Evolutionary conservation across 2,113 vertebrate genomes (phyloP), one percentile per base, ranked within the genome.

Genomic region (Cairina moschata): DNA sequence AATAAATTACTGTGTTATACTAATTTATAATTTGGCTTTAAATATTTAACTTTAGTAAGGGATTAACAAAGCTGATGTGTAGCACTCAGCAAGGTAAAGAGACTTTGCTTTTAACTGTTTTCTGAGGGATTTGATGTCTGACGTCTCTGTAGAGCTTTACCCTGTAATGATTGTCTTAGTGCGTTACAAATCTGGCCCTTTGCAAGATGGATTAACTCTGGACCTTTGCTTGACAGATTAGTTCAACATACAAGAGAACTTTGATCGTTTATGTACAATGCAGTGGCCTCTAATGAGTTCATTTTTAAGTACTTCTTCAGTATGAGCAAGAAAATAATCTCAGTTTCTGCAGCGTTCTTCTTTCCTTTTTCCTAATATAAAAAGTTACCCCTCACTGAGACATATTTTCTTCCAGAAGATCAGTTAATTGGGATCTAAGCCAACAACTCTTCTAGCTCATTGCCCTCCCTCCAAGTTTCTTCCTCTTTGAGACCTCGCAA

Each of bases 121-220:
- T 71, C 91, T 14, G 34, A 78, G 88, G 90, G 68, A 79, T 94
- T 88, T 71, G 83, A 3, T 48, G 72, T 32, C 55, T 67, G 71
- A 86, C 3, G 4, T 83, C 74, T 86, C 85, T 56, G 71, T 48
- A 48, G 90, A 83, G 80, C 62, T 95, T 72, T 91, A 9, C 77
- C 83, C 34, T 48, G 68, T 40, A 55, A 67, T 29, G 73, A 48
- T 48, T 92, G 48, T 69, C 85, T 55, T 16, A 75, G 76, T 6
- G n/a, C 13, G 4, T 36, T 93, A 82, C n/a, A 77, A 87, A 74
- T 44, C 34, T 68, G 50, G 31, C 77, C 65, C 67, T 92, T 56
- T 59, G 44, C 79, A 60, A 84, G 18, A 44, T 58, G 66, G 83
- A 90, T 97, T 71, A 83, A 86, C 86, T 91, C 86, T 17, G 83